Evolutionary conservation across 2,888 invertebrate species (phyloP), one percentile per base, ranked within the genome.

Genomic region (Ypsolopha scabrella): DNA sequence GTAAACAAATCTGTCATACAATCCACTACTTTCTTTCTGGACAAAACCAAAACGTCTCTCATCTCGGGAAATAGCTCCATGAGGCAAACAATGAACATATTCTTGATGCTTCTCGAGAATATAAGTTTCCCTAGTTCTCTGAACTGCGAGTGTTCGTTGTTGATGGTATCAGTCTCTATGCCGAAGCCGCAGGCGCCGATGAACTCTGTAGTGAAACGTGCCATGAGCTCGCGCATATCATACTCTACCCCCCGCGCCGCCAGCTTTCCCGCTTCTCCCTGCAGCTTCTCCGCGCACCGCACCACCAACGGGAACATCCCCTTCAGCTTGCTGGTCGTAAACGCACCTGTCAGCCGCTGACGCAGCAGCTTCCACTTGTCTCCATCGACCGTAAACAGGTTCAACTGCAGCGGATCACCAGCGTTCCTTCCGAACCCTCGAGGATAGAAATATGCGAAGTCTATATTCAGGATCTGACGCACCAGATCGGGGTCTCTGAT

Each of bases 1-100:
- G 4, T 14, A 47, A 68, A 63, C 3, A 64, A n/a, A 11, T n/a
- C 36, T 9, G 13, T 13, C 10, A 53, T 60, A 50, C 63, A 60
- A 41, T 52, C 45, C 36, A 54, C 48, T 2, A 49, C 38, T 51
- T 53, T 11, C n/a, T 49, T 48, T 41, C 49, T 6, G 48, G 38
- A 6, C 48, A 45, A 10, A 11, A n/a, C 11, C 41, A 33, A 8
- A 52, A 46, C 38, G 35, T 49, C 8, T 41, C 8, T 52, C 11
- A 55, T 6, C 0, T 44, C n/a, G 4, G 55, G 55, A 13, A 53
- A 49, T 1, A 52, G 4, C 7, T 53, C 52, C 51, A 50, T 50
- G 4, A 52, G 1, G 35, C 41, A 35, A 2, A 34, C 1, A 36
- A 11, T 45, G 7, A 55, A 6, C 7, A 53, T 33, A 13, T 43